Evolutionary conservation across 2,113 vertebrate species (phyloP), one percentile per base, ranked within the genome.

Genomic region (Dendrocopos noguchii): DNA sequence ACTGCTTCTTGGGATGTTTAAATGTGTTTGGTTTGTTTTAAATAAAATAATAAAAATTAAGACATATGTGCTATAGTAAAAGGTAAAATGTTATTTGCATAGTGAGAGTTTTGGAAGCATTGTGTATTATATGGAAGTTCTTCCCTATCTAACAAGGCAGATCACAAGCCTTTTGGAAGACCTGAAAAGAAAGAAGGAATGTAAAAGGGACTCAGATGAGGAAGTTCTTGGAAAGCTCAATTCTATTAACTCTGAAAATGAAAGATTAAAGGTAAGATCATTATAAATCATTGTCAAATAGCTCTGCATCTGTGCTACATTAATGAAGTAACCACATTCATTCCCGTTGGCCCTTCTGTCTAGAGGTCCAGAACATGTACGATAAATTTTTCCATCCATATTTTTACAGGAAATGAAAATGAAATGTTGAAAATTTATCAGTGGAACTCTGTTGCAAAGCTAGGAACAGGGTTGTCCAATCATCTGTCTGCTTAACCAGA

Each of bases 251-350:
- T 74, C 72, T 93, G 98, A 98, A 97, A 98, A 99, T 94, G 86
- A 96, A 92, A 95, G 97, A 60, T 95, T 99, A 91, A 97, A 98
- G 98, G 99, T 99, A 97, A 73, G 67, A 25, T 83, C 10, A 25
- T 74, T 25, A 60, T 85, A 10, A 67, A 63, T 70, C 9, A 46
- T 21, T 84, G 56, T 91, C 85, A n/a, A 84, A 50, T 63, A 13
- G 12, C 29, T 72, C 34, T 73, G 21, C 7, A 47, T 91, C 93
- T 91, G 31, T 68, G 53, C 71, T 60, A 55, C 9, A 9, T 64
- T 64, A 56, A 61, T 55, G 24, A 80, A 85, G 6, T 59, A 91
- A 77, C 6, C 21, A 10, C 1, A 1, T 63, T 59, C 16, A 63
- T 88, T 89, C 15, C 28, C 5, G 82, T 80, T 39, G 34, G 33